Evolutionary conservation across 2,113 vertebrate genomes (phyloP).

Genomic region (Orientallactaga bullata): DNA sequence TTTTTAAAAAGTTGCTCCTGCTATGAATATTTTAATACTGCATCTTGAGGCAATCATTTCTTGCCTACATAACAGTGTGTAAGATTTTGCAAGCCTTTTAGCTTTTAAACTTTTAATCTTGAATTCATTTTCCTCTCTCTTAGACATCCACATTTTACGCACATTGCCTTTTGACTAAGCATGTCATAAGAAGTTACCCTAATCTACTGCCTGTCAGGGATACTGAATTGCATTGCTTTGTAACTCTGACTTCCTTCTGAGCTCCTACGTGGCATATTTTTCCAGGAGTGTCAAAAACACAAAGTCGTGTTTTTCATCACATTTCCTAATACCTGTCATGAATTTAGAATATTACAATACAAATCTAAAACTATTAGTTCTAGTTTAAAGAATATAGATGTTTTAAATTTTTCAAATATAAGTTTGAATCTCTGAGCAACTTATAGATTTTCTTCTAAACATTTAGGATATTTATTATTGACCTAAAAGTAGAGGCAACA

Average conservation of each 20-base stretch:
- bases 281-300: constrained; percentile 52
- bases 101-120: constrained; percentile 64
- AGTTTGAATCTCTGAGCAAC: background rate
- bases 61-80: background rate
- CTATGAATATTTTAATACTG: constrained; percentile 55
- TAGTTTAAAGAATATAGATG: background rate
- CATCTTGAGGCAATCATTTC: constrained; percentile 49
- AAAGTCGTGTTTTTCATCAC: constrained; percentile 48
- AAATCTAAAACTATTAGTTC: constrained; percentile 19
- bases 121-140: constrained; percentile 71
- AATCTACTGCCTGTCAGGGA: constrained; percentile 54
- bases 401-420: background rate
- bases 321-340: constrained; percentile 11
- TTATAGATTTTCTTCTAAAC: constrained; percentile 23
- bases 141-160: constrained; percentile 63
- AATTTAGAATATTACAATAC: constrained; percentile 24
- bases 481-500: background rate
- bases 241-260: constrained; percentile 69
- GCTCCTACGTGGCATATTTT: constrained; percentile 29
- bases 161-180: constrained; percentile 58
- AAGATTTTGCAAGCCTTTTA: background rate
- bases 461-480: constrained; percentile 7
- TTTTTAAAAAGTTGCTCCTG: constrained; percentile 51
- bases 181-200: constrained; percentile 60
- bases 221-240: constrained; percentile 56